Conservation (phyloP, 2,888 invertebrate species). For the Uloborus plumipes region DNA sequence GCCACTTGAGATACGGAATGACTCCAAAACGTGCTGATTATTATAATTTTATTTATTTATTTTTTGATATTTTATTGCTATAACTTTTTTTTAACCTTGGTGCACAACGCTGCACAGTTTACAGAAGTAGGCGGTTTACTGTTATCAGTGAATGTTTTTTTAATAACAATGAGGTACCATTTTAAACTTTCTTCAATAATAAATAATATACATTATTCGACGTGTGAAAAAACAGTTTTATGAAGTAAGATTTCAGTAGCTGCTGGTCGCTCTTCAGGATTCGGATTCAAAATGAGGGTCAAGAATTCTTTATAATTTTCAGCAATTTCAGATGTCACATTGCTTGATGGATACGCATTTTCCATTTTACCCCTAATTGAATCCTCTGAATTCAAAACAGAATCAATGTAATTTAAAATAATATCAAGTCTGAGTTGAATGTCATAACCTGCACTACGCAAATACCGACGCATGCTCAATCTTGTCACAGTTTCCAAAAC, state of each 20-base stretch:
- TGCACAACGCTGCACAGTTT: no score
- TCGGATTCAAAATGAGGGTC: neutral
- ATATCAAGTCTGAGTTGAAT: neutral
- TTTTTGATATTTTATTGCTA: no score
- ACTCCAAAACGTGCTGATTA: no score
- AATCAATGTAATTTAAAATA: neutral
- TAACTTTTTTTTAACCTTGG: no score
- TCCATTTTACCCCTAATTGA: neutral
- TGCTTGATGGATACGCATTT: neutral
- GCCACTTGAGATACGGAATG: no score
- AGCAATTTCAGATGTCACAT: neutral
- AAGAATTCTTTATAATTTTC: neutral
- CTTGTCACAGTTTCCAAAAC: slow-evolving; percentile 15
- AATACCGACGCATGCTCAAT: neutral
- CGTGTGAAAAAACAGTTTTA: neutral
- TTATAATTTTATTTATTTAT: no score
- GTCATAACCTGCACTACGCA: neutral
- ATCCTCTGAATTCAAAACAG: neutral
- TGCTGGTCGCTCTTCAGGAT: neutral
- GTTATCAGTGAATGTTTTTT: no score
- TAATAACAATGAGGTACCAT: no score
- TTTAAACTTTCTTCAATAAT: no score
- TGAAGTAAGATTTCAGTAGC: neutral
- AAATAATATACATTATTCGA: no score
- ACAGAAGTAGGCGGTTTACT: no score